Base-by-base conservation (phyloP, 2,797 vertebrate species). In the Xenops minutus region DNA sequence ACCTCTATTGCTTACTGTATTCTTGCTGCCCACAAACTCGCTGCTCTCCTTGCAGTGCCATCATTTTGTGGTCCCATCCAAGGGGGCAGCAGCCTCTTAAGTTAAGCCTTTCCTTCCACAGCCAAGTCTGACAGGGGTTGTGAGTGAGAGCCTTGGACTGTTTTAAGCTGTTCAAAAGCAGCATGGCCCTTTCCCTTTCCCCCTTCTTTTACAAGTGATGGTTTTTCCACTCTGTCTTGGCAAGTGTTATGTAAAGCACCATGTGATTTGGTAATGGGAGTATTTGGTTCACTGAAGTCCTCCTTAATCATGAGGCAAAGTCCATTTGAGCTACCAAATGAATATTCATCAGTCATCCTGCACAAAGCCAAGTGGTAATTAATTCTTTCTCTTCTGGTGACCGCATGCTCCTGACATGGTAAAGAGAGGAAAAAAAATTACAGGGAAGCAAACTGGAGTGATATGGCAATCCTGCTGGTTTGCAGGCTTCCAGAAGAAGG, bases 201-300 rank as follows among this genome's bases (percentile, higher is more conserved):
- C 30, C 52, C 15, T 49, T 66, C n/a, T 86, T 73, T 61, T 69
- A n/a, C 36, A 74, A 39, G 52, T 12, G 66, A 10, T 2, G 2
- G 2, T 52, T 92, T 78, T 91, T 39, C 34, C 29, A 14, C 44
- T 82, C 34, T 1, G 20, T n/a, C 52, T 79, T 79, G 88, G 55
- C 83, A 82, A 49, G 41, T 56, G 27, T n/a, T 82, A 6, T 15
- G 23, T 39, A 93, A 95, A 71, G 58, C 30, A 61, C 29, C 48
- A 14, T 76, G 90, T 92, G 95, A 93, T 88, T 75, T 79, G 43
- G 48, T 79, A 58, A 69, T 19, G 67, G 32, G 36, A 73, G 48
- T 94, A 36, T 48, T 79, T 90, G 71, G 80, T 85, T 95, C 88
- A 82, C 92, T 94, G 90, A 87, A 90, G 52, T 74, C 74, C 63